Percentiles rank a stretch among this genome's conserved stretches.
phyloP scores from a whole-genome alignment of 2,888 invertebrate genomes.

The Melanostoma scalare region DNA sequence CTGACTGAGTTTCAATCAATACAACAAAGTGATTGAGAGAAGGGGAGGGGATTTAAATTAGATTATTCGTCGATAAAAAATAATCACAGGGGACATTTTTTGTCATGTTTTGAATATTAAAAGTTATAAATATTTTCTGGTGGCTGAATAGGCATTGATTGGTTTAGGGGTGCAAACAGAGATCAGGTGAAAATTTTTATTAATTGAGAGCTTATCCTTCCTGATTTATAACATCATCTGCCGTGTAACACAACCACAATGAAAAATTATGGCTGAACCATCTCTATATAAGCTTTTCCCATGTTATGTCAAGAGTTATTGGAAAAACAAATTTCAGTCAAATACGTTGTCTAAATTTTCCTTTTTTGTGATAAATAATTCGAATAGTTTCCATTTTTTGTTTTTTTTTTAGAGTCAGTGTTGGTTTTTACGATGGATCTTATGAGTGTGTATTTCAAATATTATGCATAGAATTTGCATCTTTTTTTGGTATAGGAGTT shows the following conservation, averaged over 20 bases:
- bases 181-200: no score
- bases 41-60: background rate
- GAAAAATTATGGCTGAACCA: background rate
- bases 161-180: no score
- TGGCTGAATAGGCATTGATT: no score
- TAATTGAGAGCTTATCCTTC: background rate
- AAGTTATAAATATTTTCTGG: no score
- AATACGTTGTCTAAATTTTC: background rate
- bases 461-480: constrained; percentile 38
- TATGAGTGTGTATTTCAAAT: constrained; percentile 51
- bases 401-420: constrained; percentile 18
- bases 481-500: background rate
- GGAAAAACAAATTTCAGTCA: constrained; percentile 10
- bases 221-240: constrained; percentile 3
- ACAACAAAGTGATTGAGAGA: background rate
- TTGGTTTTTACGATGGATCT: constrained; percentile 41
- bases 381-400: constrained; percentile 33
- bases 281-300: constrained; percentile 27
- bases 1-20: constrained; percentile 31
- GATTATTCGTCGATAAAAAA: no score
- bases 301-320: constrained; percentile 4
- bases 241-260: background rate
- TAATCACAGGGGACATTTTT: no score
- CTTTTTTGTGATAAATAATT: constrained; percentile 14
- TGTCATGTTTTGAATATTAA: no score